Conservation (phyloP, 2,888 invertebrate species). For the Parnassius apollo region DNA sequence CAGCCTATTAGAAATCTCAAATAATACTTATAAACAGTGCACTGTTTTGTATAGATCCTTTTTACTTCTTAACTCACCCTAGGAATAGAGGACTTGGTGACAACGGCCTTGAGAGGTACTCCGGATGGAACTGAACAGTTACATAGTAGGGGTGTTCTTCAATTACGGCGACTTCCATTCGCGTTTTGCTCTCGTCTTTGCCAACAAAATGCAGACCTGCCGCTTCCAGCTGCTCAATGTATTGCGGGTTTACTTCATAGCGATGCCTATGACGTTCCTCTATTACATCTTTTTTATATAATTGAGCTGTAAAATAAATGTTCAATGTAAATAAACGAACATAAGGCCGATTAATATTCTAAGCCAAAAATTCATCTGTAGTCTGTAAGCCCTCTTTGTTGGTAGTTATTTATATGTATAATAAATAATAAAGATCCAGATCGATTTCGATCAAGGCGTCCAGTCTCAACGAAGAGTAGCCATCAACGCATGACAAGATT, state of each 20-base stretch:
- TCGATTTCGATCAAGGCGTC: too few species aligned
- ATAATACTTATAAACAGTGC: too few species aligned
- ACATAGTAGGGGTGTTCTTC: constrained; percentile 95
- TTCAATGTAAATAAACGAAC: too few species aligned
- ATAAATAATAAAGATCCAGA: too few species aligned
- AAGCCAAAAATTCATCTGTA: too few species aligned
- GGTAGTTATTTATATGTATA: too few species aligned
- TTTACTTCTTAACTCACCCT: constrained; percentile 74
- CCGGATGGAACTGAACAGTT: constrained; percentile 98
- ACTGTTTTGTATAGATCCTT: too few species aligned
- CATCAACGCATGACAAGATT: too few species aligned
- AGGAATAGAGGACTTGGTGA: constrained; percentile 97
- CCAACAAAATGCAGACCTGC: constrained; percentile 95
- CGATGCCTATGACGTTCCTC: constrained; percentile 98
- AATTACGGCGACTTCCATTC: constrained; percentile 97
- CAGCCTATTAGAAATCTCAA: too few species aligned
- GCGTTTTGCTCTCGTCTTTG: constrained; percentile 88
- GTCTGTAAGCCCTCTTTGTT: too few species aligned
- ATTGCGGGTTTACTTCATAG: constrained; percentile 97
- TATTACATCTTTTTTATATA: constrained; percentile 89
- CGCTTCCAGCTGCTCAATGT: constrained; percentile 88
- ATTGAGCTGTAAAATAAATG: constrained; percentile 72
- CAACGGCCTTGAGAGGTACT: constrained; percentile 95
- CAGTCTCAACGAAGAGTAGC: too few species aligned
- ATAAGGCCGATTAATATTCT: too few species aligned